Percentiles rank a stretch among this genome's conserved stretches.
phyloP scores from a whole-genome alignment of 1,140 invertebrate genomes.

The Drosophila pseudoananassae region DNA sequence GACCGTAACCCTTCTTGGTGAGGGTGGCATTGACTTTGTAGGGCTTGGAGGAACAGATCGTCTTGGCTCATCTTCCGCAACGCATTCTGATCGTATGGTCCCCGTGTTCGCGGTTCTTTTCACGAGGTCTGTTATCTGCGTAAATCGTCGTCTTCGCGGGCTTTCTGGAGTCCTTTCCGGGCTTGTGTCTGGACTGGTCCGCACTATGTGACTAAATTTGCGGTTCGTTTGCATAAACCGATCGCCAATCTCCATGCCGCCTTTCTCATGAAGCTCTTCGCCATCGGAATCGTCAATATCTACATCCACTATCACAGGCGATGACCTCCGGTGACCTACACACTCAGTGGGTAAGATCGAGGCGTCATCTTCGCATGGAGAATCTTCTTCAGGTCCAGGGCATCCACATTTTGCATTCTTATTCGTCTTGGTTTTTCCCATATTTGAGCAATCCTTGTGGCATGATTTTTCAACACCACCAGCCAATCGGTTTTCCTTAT shows the following conservation, averaged over 20 bases:
- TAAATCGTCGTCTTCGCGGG: conserved; percentile 57
- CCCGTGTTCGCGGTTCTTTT: conserved; percentile 1
- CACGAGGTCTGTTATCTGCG: conserved; percentile 66
- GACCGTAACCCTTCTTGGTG: conserved; percentile 19
- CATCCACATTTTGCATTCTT: not conserved
- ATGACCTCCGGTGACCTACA: conserved; percentile 41
- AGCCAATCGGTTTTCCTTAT: conserved; percentile 42
- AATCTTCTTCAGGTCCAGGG: conserved; percentile 18
- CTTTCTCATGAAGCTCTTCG: conserved; percentile 1
- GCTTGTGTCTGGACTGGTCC: conserved; percentile 23
- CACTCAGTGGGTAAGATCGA: conserved; percentile 4
- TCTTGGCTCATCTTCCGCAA: not conserved
- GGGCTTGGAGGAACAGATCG: conserved; percentile 24
- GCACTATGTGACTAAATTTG: conserved; percentile 66
- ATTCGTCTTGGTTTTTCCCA: not conserved
- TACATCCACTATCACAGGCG: conserved; percentile 64
- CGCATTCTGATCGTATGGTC: not conserved
- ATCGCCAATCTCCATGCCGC: conserved; percentile 67
- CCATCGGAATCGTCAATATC: conserved; percentile 54
- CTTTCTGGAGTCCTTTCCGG: conserved; percentile 4
- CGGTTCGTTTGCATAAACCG: conserved; percentile 66
- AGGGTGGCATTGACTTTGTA: conserved; percentile 31
- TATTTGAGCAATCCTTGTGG: not conserved
- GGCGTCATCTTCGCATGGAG: conserved; percentile 18
- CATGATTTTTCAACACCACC: conserved; percentile 2